Evolutionary conservation across 2,797 vertebrate genomes (phyloP).

Genomic region (Meriones psammophilus): DNA sequence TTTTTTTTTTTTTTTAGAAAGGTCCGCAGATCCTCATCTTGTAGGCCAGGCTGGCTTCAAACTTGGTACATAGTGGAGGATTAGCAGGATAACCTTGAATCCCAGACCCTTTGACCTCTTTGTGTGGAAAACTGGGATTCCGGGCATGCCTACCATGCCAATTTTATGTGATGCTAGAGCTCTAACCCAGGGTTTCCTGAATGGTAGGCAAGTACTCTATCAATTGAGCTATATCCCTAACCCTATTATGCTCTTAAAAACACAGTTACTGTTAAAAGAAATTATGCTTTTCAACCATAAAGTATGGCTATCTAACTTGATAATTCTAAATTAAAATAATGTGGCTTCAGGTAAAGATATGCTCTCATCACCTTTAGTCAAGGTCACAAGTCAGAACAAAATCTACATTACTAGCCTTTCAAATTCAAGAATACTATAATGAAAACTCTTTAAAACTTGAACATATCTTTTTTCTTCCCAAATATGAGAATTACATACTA

Average conservation of each 20-base stretch:
- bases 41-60: background rate
- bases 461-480: background rate
- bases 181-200: background rate
- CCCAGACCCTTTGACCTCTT: background rate
- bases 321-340: constrained; percentile 28
- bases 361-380: constrained; percentile 14
- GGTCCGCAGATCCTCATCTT: background rate
- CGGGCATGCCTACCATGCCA: background rate
- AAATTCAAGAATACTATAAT: constrained; percentile 43
- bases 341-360: background rate
- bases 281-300: constrained; percentile 3
- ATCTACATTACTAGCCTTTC: background rate
- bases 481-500: background rate
- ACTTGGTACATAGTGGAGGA: background rate
- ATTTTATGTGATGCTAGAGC: background rate
- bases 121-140: background rate
- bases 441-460: constrained; percentile 50
- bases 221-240: background rate
- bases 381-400: constrained; percentile 18
- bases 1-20: background rate
- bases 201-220: background rate
- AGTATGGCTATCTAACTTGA: background rate
- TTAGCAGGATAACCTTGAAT: background rate
- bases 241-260: background rate
- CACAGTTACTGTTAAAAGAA: constrained; percentile 43